Base-by-base conservation (phyloP, 2,888 invertebrate species). In the Phengaris arion region DNA sequence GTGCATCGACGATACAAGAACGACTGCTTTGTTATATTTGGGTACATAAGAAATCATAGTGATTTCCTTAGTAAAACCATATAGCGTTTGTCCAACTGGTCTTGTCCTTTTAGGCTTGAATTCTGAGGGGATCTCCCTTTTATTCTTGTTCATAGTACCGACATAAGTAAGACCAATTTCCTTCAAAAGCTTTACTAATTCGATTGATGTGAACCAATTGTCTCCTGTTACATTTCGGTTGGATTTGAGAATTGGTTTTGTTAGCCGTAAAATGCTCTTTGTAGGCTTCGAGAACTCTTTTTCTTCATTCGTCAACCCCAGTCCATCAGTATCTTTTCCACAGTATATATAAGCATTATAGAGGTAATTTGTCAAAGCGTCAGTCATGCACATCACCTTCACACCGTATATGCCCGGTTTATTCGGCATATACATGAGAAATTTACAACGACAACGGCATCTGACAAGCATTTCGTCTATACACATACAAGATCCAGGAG, bases 81-180 rank as follows among this genome's bases (percentile, higher is more conserved):
- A 76, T 13, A 76, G 45, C 35, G 74, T 69, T 51, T 74, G 69
- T 51, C 57, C 69, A 8, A 76, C 59, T 13, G 46, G 45, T 74
- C 74, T 76, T 22, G 68, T 74, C 69, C 74, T 76, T 57, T 74
- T 76, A 51, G 74, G 76, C 57, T 74, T 45, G 54, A 76, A 76
- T 57, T 76, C 22, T 22, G 22, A 22, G 22, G 22, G 22, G 22
- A 22, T 22, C 22, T 22, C 22, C 22, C 22, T 22, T 22, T 22
- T 22, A 22, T 22, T 22, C 22, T 22, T 22, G 22, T 22, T 22
- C 22, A 22, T 22, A 22, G 22, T 22, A 22, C 22, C 22, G 22
- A 22, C 22, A 22, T 22, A 22, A 22, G 22, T 22, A 22, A 22
- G 22, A 22, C 22, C 22, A 22, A 9, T 55, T 57, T 74, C 13